phyloP scores from a whole-genome alignment of 2,888 invertebrate genomes.

The Chaetogeoica ovagalla region DNA sequence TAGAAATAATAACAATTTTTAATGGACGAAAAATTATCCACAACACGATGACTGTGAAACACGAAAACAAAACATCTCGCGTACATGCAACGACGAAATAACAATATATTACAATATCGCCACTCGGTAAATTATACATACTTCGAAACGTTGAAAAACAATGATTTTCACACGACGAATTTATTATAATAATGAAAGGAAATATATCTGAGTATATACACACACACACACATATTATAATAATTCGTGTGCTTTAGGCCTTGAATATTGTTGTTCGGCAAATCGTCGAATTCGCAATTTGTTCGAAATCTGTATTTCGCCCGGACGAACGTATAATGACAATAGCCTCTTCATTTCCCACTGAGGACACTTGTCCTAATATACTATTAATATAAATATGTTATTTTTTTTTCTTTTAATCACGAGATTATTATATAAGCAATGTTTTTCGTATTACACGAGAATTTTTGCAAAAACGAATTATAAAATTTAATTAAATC shows the following conservation, averaged over 20 bases:
- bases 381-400: too few species aligned
- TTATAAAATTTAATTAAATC: too few species aligned
- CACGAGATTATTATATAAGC: too few species aligned
- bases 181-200: not conserved
- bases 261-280: not conserved
- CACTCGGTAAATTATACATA: not conserved
- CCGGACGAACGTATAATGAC: too few species aligned
- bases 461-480: too few species aligned
- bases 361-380: too few species aligned
- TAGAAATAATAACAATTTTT: not conserved
- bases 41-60: not conserved
- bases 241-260: not conserved
- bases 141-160: not conserved
- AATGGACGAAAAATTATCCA: not conserved
- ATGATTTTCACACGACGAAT: not conserved
- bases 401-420: too few species aligned
- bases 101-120: not conserved
- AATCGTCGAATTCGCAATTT: too few species aligned
- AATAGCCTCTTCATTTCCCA: too few species aligned
- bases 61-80: not conserved
- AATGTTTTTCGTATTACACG: too few species aligned
- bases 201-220: too few species aligned
- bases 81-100: not conserved
- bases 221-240: not conserved
- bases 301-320: too few species aligned